Evolutionary conservation across 2,888 invertebrate species (phyloP).

Genomic region (Poecilobothrus nobilitatus): DNA sequence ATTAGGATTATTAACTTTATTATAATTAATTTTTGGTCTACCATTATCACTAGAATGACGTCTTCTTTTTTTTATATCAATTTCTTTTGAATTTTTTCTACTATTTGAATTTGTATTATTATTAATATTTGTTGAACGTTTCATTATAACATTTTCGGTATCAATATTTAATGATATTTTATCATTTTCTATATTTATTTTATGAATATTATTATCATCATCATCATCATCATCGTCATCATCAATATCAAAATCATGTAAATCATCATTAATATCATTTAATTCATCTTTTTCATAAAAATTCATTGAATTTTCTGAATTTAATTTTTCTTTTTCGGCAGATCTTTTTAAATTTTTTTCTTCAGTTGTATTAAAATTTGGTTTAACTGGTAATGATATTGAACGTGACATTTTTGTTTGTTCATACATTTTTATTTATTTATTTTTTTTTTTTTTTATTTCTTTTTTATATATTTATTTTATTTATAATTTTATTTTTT

Average conservation of each 20-base stretch:
- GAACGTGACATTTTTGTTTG: constrained; percentile 33
- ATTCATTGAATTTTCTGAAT: background rate
- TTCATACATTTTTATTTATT: constrained; percentile 1
- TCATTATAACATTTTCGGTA: background rate
- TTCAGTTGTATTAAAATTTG: constrained; percentile 29
- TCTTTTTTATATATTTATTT: background rate
- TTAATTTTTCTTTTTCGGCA: constrained; percentile 37
- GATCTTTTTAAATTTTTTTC: constrained; percentile 35
- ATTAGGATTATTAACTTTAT: no score
- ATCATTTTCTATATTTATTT: background rate
- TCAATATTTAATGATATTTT: background rate
- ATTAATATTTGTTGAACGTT: background rate
- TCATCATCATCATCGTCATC: constrained; percentile 7
- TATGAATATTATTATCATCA: background rate
- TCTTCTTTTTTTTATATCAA: background rate
- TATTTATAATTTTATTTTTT: background rate
- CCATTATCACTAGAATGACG: background rate
- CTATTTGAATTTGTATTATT: background rate
- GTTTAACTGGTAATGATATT: constrained; percentile 41
- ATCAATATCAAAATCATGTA: background rate
- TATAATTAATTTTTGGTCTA: no score
- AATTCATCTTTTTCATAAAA: background rate
- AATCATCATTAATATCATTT: background rate
- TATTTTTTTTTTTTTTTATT: background rate
- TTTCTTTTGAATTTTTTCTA: background rate